Base-by-base conservation (phyloP, 2,888 invertebrate species). In the Acleris holmiana region DNA sequence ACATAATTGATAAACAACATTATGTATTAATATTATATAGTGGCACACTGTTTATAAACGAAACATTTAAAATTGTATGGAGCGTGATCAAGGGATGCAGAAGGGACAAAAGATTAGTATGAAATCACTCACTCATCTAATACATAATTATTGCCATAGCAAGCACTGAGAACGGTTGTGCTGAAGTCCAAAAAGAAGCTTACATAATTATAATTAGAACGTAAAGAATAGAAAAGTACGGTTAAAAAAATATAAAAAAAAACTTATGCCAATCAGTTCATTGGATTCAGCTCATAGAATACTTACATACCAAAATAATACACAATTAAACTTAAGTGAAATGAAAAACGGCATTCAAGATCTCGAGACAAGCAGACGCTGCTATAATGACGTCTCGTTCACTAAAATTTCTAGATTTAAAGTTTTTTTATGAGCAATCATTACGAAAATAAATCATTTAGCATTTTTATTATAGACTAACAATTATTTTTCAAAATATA, bases 201-300 rank as follows among this genome's bases (percentile, higher is more conserved):
- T 54, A 59, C n/a, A 44, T 58, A 41, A 56, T 19, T 61, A 53
- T 47, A 60, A 53, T 29, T 25, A 63, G n/a, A 18, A 19, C 29
- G 47, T 41, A 48, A 44, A 48, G 18, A 25, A 53, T 44, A 55
- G 44, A 56, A 46, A 56, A 46, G 29, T 46, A 57, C 44, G 29
- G 49, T 50, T 47, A 63, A 51, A 65, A 61, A 65, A 60, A 47
- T 59, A 48, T 46, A 59, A 60, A 60, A 65, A 47, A 44, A 65
- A 60, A 29, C 65, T 65, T 65, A 65, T 23, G 54, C 65, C 65
- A 65, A 64, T 65, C 65, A 60, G 65, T 65, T 55, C 65, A 55
- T 49, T 65, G 65, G 54, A 65, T 55, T 55, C 53, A 59, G 59
- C 64, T 59, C 49, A 35, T 55, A 48, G 59, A 54, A 64, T 54